Conservation (phyloP, 2,113 vertebrate genomes). For the Amazona guildingii region DNA sequence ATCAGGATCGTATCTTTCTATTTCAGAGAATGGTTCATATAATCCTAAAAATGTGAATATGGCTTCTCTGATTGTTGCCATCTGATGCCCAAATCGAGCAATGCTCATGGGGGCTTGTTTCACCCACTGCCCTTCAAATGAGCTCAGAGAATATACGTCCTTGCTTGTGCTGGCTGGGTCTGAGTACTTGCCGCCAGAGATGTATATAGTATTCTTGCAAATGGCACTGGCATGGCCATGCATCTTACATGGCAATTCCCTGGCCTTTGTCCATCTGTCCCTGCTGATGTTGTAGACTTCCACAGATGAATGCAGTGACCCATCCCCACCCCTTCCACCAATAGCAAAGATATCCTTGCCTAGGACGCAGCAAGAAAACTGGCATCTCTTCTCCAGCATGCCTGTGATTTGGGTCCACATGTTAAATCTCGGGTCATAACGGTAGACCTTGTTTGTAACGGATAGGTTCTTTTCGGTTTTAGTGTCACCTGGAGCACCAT, state of each 20-base stretch:
- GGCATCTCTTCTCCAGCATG: conserved; percentile 84
- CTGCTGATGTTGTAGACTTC: conserved; percentile 85
- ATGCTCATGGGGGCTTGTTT: conserved; percentile 87
- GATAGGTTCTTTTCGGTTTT: neutral
- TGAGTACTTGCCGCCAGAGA: conserved; percentile 83
- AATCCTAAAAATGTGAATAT: conserved; percentile 92
- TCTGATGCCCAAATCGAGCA: conserved; percentile 89
- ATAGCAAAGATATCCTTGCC: conserved; percentile 81
- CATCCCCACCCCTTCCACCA: conserved; percentile 77
- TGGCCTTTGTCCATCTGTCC: conserved; percentile 80
- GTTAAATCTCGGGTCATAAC: conserved; percentile 90
- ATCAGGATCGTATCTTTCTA: conserved; percentile 84
- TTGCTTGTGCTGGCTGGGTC: conserved; percentile 75
- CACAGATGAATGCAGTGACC: conserved; percentile 76
- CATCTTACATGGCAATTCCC: conserved; percentile 75
- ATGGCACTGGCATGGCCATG: conserved; percentile 86
- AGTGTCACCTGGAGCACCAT: neutral
- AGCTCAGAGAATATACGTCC: conserved; percentile 78
- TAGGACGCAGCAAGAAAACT: conserved; percentile 86
- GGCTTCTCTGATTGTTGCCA: conserved; percentile 81
- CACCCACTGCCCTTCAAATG: conserved; percentile 73
- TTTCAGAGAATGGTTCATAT: conserved; percentile 93
- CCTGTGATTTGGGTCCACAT: conserved; percentile 78
- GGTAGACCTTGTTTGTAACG: conserved; percentile 81
- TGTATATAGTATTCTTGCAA: conserved; percentile 79